Evolutionary conservation across 2,113 vertebrate species (phyloP).

Genomic region (Zeus faber): DNA sequence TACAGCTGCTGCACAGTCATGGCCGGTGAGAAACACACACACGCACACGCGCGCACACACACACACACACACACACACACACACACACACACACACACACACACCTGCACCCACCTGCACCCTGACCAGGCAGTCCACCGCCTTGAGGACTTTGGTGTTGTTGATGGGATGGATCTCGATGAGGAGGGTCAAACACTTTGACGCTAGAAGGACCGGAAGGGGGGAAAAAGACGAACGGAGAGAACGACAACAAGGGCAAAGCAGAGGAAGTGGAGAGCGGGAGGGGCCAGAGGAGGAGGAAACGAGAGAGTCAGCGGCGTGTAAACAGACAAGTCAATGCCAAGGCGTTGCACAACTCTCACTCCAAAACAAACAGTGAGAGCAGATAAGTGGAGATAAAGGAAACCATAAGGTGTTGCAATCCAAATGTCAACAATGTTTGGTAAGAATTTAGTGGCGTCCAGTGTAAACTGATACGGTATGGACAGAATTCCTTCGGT

Average conservation of each 20-base stretch:
- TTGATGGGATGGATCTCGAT: slow-evolving; percentile 92
- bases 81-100: slow-evolving; percentile 14
- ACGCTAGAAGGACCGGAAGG: slow-evolving; percentile 69
- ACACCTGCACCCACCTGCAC: slow-evolving; percentile 78
- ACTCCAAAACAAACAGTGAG: too few species aligned
- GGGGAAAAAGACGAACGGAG: slow-evolving; percentile 1
- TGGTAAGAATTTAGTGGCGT: too few species aligned
- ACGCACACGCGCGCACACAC: neutral
- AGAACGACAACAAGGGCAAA: too few species aligned
- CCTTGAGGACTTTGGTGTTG: slow-evolving; percentile 93
- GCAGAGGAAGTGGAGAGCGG: neutral
- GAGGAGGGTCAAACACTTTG: slow-evolving; percentile 86
- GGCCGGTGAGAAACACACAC: neutral
- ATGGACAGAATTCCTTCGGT: too few species aligned
- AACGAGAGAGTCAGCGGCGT: neutral
- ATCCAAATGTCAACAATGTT: too few species aligned
- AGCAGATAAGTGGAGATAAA: too few species aligned
- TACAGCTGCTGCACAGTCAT: too few species aligned
- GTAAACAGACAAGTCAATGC: neutral
- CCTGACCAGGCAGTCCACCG: slow-evolving; percentile 88
- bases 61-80: slow-evolving; percentile 30
- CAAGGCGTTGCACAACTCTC: too few species aligned
- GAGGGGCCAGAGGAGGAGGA: neutral
- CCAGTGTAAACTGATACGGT: too few species aligned
- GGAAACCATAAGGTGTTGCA: too few species aligned